These are phyloP conservation scores for Willisornis vidua DNA, from an alignment of 2,113 vertebrate species.

Conservation along the genomic window DNA sequence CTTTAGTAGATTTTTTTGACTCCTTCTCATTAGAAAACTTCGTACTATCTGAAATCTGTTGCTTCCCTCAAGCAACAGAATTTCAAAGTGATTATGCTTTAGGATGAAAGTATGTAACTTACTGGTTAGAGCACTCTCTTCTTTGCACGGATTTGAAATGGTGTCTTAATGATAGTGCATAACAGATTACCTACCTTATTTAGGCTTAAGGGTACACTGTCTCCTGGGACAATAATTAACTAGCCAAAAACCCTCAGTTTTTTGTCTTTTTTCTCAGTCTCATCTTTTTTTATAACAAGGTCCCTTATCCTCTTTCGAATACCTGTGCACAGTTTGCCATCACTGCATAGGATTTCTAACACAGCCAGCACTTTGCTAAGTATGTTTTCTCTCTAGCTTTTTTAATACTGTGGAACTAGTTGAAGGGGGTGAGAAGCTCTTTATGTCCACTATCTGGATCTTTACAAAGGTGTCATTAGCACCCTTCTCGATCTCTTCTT, in stretches of 20 bases:
- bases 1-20: neutral
- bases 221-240: neutral
- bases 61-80: conserved; percentile 30
- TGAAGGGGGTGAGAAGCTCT: neutral
- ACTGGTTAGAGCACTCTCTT: neutral
- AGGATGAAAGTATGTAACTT: neutral
- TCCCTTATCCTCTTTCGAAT: neutral
- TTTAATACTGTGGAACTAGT: neutral
- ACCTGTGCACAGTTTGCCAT: neutral
- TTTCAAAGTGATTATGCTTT: conserved; percentile 30
- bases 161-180: neutral
- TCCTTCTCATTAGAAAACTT: neutral
- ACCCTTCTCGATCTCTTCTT: neutral
- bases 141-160: conserved; percentile 13
- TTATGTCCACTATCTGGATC: neutral
- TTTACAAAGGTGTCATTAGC: neutral
- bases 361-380: neutral
- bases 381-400: neutral
- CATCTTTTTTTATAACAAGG: neutral
- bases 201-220: neutral
- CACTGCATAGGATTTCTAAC: neutral
- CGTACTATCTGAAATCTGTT: conserved; percentile 5
- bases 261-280: neutral
- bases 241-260: fast-evolving
- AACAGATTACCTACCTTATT: neutral